Conservation (phyloP, 2,888 invertebrate species). For the Diarsia brunnea region DNA sequence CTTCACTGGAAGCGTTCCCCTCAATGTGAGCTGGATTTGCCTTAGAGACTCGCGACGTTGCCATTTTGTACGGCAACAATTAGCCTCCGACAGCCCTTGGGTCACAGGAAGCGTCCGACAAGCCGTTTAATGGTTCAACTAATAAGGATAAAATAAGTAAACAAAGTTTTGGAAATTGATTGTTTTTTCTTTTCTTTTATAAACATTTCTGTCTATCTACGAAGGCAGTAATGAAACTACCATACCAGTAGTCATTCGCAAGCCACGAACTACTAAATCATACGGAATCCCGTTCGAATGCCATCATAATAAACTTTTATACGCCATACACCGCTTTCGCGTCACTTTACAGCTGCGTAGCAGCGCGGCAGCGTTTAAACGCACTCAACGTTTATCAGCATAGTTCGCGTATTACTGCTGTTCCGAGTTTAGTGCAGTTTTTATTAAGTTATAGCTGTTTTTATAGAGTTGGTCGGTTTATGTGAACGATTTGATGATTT, state of each 20-base stretch:
- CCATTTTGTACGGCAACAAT: not conserved
- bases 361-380: constrained; percentile 4
- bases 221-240: not conserved
- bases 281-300: constrained; percentile 9
- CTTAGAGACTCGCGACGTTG: not conserved
- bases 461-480: not conserved
- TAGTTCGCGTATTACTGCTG: constrained; percentile 32
- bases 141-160: not conserved
- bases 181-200: no score
- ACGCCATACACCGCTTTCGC: not conserved
- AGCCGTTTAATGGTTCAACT: not conserved
- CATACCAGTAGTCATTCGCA: not conserved
- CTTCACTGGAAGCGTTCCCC: no score
- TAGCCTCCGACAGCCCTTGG: not conserved
- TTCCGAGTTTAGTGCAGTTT: constrained; percentile 25
- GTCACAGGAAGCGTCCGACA: not conserved
- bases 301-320: constrained; percentile 50
- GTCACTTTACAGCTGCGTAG: constrained; percentile 24
- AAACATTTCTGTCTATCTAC: not conserved
- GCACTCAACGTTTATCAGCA: constrained; percentile 30
- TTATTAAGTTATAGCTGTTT: constrained; percentile 17
- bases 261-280: constrained; percentile 11
- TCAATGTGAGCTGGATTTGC: no score
- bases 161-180: no score
- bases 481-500: not conserved